These are phyloP conservation scores for Bhutanitis thaidina DNA, from an alignment of 2,888 invertebrate genomes.

Conservation along the genomic window DNA sequence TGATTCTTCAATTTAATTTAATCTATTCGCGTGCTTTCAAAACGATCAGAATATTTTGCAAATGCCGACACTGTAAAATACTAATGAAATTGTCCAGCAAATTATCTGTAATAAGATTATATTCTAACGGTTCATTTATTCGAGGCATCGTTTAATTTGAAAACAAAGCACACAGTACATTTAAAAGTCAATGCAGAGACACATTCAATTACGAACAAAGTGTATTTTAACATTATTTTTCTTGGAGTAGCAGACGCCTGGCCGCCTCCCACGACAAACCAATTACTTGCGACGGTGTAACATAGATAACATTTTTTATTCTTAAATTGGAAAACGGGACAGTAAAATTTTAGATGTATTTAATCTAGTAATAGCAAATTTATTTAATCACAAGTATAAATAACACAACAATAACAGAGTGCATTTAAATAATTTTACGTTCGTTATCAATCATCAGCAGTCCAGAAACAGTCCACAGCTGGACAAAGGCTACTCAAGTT, in stretches of 20 bases:
- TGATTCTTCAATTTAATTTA: slow-evolving; percentile 13
- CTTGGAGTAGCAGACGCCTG: slow-evolving; percentile 39
- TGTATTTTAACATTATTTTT: slow-evolving; percentile 54
- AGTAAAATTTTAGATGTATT: not conserved
- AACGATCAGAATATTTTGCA: slow-evolving; percentile 11
- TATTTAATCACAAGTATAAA: no score
- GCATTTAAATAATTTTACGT: no score
- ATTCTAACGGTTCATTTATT: slow-evolving; percentile 28
- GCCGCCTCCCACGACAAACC: slow-evolving; percentile 39
- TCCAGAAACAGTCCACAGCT: no score
- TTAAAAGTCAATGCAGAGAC: slow-evolving; percentile 62
- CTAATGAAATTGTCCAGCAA: slow-evolving; percentile 21
- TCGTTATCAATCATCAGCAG: no score
- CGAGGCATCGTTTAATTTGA: slow-evolving; percentile 25
- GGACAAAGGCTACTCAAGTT: no score
- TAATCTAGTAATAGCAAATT: not conserved
- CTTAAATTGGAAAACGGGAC: slow-evolving; percentile 5
- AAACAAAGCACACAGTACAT: slow-evolving; percentile 38
- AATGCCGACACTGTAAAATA: slow-evolving; percentile 17
- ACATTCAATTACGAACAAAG: slow-evolving; percentile 54
- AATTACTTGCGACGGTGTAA: slow-evolving; percentile 1
- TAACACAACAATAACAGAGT: no score
- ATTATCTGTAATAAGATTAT: slow-evolving; percentile 20
- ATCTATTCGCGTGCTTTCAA: slow-evolving; percentile 7
- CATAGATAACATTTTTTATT: slow-evolving; percentile 5